These are phyloP conservation scores for Apamea sordens DNA, from an alignment of 2,888 invertebrate species.

Conservation along the genomic window DNA sequence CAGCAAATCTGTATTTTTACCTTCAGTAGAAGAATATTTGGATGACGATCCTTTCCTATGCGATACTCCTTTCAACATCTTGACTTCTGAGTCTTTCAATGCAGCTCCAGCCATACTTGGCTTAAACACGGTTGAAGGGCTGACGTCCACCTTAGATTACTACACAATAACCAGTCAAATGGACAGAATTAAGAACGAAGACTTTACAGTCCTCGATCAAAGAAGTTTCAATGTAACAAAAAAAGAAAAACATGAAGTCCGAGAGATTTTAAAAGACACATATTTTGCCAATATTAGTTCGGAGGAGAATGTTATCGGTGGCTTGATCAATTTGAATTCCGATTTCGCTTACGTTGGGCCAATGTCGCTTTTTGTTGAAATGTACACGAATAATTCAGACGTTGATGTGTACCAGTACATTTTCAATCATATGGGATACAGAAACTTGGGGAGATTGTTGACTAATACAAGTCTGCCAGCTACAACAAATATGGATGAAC, in stretches of 20 bases:
- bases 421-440: constrained; percentile 83
- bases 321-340: constrained; percentile 84
- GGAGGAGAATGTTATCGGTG: constrained; percentile 83
- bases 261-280: constrained; percentile 79
- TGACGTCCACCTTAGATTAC: constrained; percentile 84
- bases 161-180: constrained; percentile 83
- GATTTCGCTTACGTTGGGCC: constrained; percentile 86
- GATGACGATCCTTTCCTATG: constrained; percentile 83
- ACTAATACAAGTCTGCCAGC: constrained; percentile 84
- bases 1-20: constrained; percentile 83
- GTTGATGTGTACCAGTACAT: constrained; percentile 80
- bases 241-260: constrained; percentile 77
- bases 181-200: constrained; percentile 82
- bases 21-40: constrained; percentile 81
- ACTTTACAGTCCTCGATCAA: constrained; percentile 81
- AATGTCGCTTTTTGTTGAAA: constrained; percentile 81
- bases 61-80: constrained; percentile 85
- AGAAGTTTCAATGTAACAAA: constrained; percentile 74
- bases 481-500: constrained; percentile 82
- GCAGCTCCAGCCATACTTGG: constrained; percentile 89
- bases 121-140: constrained; percentile 89
- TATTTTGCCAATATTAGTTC: constrained; percentile 81
- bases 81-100: constrained; percentile 76
- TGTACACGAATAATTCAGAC: constrained; percentile 79
- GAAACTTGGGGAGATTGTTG: constrained; percentile 83